Evolutionary conservation across 2,797 vertebrate species (phyloP).

Genomic region (Poecilia picta): DNA sequence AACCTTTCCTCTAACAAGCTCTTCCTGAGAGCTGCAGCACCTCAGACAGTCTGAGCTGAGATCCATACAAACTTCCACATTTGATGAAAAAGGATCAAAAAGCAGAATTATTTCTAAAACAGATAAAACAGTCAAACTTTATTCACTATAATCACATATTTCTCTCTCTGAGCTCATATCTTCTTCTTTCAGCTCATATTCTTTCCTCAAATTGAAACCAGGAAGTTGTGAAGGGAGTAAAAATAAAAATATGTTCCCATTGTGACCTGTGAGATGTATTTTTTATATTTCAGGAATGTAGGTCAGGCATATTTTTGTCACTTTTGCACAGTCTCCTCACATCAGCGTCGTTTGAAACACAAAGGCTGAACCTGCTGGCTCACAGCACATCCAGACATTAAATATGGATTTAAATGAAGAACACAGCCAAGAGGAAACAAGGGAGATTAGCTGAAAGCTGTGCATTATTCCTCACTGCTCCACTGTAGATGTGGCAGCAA

Average conservation of each 20-base stretch:
- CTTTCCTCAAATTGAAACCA: slow-evolving; percentile 10
- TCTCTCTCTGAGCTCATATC: not conserved
- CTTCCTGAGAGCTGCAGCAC: not conserved
- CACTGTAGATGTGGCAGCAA: slow-evolving; percentile 1
- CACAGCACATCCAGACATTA: slow-evolving; percentile 29
- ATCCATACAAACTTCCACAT: too few species aligned
- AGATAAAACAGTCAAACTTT: not conserved
- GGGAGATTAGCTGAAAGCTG: slow-evolving; percentile 31
- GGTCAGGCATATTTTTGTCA: slow-evolving; percentile 59
- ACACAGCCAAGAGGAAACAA: slow-evolving; percentile 4
- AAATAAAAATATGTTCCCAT: slow-evolving; percentile 3
- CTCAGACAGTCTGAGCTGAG: not conserved
- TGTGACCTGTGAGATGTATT: slow-evolving; percentile 51
- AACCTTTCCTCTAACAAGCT: slow-evolving; percentile 10
- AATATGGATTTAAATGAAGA: slow-evolving; percentile 37
- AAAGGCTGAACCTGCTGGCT: slow-evolving; percentile 26
- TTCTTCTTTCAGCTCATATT: not conserved
- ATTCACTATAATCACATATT: not conserved
- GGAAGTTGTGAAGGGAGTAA: not conserved
- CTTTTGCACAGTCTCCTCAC: slow-evolving; percentile 48
- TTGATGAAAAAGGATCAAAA: not conserved
- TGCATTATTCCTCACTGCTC: slow-evolving; percentile 18
- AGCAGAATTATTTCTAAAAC: not conserved
- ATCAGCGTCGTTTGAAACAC: slow-evolving; percentile 2
- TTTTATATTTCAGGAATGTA: slow-evolving; percentile 63